Evolutionary conservation across 1,140 invertebrate species (phyloP).

Genomic region (Leptopilina boulardi): DNA sequence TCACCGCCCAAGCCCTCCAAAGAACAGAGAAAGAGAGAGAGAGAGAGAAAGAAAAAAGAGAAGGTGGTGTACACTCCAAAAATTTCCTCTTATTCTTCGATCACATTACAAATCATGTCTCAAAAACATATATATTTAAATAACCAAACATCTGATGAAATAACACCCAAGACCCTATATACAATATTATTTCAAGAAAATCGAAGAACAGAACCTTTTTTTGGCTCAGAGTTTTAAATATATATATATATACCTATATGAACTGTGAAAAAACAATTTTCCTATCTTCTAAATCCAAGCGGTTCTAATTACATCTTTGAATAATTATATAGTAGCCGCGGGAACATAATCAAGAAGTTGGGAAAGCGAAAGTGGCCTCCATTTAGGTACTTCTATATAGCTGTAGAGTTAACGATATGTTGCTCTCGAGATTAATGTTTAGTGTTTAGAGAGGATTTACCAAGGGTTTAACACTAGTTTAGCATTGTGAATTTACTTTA

Average conservation of each 20-base stretch:
- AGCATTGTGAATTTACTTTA: background rate
- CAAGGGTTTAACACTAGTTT: background rate
- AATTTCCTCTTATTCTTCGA: slow-evolving; percentile 36
- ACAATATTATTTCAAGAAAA: too few relatives aligned
- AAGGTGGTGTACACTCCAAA: background rate
- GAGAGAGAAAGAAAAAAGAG: too few relatives aligned
- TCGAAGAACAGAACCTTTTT: too few relatives aligned
- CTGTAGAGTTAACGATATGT: slow-evolving; percentile 16
- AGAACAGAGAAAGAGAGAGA: too few relatives aligned
- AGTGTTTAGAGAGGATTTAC: slow-evolving; percentile 26
- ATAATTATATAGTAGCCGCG: slow-evolving; percentile 16
- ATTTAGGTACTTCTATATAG: slow-evolving; percentile 1
- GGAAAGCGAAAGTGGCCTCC: slow-evolving; percentile 23
- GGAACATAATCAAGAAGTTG: slow-evolving; percentile 30
- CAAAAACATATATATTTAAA: background rate
- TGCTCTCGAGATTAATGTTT: slow-evolving; percentile 10
- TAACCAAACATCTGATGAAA: slow-evolving; percentile 25
- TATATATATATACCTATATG: background rate
- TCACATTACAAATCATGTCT: slow-evolving; percentile 49
- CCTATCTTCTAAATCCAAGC: background rate
- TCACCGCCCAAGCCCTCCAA: slow-evolving; percentile 64
- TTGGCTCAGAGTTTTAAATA: background rate
- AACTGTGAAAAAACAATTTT: slow-evolving; percentile 10
- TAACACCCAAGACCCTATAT: too few relatives aligned
- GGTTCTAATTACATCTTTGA: slow-evolving; percentile 1